Evolutionary conservation across 1,140 invertebrate species (phyloP), one percentile per base, ranked within the genome.

Genomic region (Forficula auricularia): DNA sequence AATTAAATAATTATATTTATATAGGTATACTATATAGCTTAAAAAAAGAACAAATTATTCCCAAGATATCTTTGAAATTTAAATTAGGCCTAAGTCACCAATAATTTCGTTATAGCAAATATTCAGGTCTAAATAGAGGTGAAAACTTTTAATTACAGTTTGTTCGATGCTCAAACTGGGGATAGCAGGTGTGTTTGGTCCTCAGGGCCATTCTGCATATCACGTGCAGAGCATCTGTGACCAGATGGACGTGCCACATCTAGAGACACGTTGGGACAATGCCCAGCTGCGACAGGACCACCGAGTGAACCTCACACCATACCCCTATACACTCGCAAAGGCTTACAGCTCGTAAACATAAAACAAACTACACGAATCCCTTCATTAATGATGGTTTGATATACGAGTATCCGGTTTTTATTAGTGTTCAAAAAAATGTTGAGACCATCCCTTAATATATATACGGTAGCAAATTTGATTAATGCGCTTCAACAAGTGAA

Each of bases 161-260:
- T 79, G 77, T 51, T 48, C 62, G 0, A 53, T 75, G 46, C 52
- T 76, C 43, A 50, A 54, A 9, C 59, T 63, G 35, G 82, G 80
- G 40, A 63, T 87, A 6, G 75, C 76, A 8, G 84, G 71, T 3
- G 67, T 95, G 38, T 81, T 94, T 57, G 88, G 87, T 13, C 87
- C 88, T 3, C 72, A 75, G 31, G 71, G 73, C 13, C 50, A 63
- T 15, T 69, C 76, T 0, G 67, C 82, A 1, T 63, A 67, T 22
- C 79, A 87, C 56, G 75, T 91, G 10, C 79, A 89, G 59, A 82
- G 81, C 9, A 77, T 91, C 30, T 87, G 84, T 51, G 85, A 91
- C 57, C 70, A 71, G 18, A 72, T 88, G 52, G 84, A 91, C 64
- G 73, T 95, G 35, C 88, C 89, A 1, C 85, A 89, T 52, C 68